Conservation (phyloP, 1,140 invertebrate species). For the Pinna nobilis region DNA sequence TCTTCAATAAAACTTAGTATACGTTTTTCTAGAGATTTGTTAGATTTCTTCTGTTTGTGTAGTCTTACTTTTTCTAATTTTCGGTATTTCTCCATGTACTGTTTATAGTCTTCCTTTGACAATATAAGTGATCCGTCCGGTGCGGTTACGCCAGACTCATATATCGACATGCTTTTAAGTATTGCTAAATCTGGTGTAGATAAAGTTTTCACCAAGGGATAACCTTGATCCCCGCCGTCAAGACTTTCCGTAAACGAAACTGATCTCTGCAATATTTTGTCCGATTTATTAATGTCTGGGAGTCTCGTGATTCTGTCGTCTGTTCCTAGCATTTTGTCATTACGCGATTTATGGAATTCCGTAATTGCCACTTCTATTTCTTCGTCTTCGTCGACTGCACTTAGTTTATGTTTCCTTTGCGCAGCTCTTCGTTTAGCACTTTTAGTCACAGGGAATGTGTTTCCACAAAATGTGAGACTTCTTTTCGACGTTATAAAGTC, state of each 20-base stretch:
- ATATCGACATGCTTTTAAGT: conserved; percentile 24
- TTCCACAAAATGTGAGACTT: conserved; percentile 20
- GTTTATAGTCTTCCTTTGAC: conserved; percentile 33
- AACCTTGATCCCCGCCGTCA: too few species aligned
- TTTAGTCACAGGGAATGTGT: conserved; percentile 28
- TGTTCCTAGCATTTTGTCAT: not conserved
- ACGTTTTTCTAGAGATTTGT: conserved; percentile 30
- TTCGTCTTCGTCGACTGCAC: conserved; percentile 6
- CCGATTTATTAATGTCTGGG: conserved; percentile 13
- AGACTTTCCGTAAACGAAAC: too few species aligned
- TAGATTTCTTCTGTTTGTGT: not conserved
- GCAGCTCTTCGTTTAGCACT: conserved; percentile 7
- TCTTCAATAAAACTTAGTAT: too few species aligned
- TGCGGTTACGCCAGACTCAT: conserved; percentile 35
- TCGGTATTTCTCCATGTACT: conserved; percentile 30
- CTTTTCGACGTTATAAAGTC: conserved; percentile 8
- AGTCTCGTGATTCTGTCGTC: too few species aligned
- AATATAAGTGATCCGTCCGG: conserved; percentile 36
- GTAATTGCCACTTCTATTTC: not conserved
- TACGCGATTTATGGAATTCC: not conserved
- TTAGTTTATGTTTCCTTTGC: not conserved
- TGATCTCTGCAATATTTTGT: not conserved
- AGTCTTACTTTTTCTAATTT: conserved; percentile 20
- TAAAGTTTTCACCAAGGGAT: too few species aligned
- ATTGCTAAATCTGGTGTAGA: not conserved